These are phyloP conservation scores for Girardia tigrina DNA, from an alignment of 2,888 invertebrate species.

Conservation along the genomic window DNA sequence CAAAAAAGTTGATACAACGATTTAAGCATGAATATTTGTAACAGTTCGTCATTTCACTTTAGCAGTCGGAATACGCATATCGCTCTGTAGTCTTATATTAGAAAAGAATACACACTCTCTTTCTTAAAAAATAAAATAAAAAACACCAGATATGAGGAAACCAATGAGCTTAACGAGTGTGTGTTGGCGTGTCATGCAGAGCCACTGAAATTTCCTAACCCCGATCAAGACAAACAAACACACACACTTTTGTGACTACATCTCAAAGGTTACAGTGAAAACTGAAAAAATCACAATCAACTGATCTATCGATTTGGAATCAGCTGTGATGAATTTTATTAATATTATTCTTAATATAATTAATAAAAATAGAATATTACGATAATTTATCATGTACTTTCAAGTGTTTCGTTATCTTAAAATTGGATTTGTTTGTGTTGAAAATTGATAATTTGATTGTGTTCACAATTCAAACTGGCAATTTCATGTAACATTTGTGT, in stretches of 20 bases:
- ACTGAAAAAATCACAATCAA: constrained; percentile 14
- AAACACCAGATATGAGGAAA: not conserved
- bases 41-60: too few relatives aligned
- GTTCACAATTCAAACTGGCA: not conserved
- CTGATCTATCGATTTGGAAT: constrained; percentile 20
- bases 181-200: not conserved
- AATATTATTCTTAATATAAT: too few relatives aligned
- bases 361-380: not conserved
- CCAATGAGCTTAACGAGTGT: not conserved
- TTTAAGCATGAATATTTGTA: too few relatives aligned
- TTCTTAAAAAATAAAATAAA: not conserved
- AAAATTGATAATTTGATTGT: not conserved
- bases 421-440: not conserved
- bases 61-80: too few relatives aligned
- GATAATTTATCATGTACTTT: not conserved
- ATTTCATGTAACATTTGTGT: not conserved
- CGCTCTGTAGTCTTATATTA: not conserved
- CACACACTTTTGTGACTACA: not conserved
- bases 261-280: not conserved
- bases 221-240: not conserved
- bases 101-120: not conserved
- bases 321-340: constrained; percentile 12
- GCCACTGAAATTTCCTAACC: not conserved
- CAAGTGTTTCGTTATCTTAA: not conserved
- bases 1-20: too few relatives aligned